Conservation (phyloP, 1,140 invertebrate species). For the Atopsyche davidsoni region DNA sequence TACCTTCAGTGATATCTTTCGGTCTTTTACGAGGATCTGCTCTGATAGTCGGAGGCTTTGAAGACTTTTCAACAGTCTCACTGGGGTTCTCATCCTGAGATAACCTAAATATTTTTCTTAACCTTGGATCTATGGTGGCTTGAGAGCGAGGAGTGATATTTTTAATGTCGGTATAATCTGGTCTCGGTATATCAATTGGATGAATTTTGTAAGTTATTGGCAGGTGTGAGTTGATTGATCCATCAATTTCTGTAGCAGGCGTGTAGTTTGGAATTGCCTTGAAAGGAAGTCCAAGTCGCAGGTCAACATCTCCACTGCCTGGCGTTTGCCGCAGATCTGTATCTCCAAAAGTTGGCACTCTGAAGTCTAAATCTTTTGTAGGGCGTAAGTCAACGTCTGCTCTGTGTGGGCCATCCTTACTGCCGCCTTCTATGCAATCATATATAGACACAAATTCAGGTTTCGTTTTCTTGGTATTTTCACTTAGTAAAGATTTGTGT, state of each 20-base stretch:
- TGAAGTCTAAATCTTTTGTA: constrained; percentile 42
- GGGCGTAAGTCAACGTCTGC: constrained; percentile 57
- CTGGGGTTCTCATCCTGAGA: constrained; percentile 51
- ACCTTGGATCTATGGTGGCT: constrained; percentile 62
- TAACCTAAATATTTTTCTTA: constrained; percentile 66
- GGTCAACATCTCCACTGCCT: constrained; percentile 61
- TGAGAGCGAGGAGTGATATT: constrained; percentile 63
- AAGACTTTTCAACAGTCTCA: constrained; percentile 44
- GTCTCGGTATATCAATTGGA: constrained; percentile 62
- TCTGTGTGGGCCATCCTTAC: constrained; percentile 42
- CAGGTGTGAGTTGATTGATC: constrained; percentile 68
- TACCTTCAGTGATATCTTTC: constrained; percentile 39
- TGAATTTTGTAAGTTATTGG: constrained; percentile 63
- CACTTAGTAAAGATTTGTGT: constrained; percentile 13
- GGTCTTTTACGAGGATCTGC: constrained; percentile 53
- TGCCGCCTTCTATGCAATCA: constrained; percentile 46
- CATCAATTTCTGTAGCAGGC: constrained; percentile 79
- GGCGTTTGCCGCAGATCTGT: constrained; percentile 48
- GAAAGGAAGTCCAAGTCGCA: constrained; percentile 67
- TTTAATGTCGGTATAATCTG: constrained; percentile 68
- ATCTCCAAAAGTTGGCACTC: constrained; percentile 44
- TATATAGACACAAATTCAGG: constrained; percentile 43
- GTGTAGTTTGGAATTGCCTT: constrained; percentile 70
- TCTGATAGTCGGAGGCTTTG: constrained; percentile 34
- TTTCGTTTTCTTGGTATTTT: constrained; percentile 30